A percentile compares a stretch with the other conserved stretches of the same genome.
phyloP scores from a whole-genome alignment of 2,113 vertebrate species.

The Amphilophus citrinellus region DNA sequence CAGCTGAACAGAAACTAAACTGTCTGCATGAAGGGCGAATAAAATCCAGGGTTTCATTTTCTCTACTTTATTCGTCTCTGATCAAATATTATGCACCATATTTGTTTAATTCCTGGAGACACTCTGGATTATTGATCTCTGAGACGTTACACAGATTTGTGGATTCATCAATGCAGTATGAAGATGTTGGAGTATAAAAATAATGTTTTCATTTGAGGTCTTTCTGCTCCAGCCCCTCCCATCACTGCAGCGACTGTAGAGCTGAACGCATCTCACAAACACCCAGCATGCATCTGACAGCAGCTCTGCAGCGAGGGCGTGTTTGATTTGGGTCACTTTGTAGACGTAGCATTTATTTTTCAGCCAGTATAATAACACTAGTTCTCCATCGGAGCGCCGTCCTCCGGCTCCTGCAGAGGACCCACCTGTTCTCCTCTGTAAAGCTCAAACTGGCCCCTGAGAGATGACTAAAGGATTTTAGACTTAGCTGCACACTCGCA shows the following conservation, averaged over 20 bases:
- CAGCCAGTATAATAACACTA: background rate
- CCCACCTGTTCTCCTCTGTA: background rate
- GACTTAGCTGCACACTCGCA: background rate
- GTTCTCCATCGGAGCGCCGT: too few relatives aligned
- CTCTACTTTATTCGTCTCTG: too few relatives aligned
- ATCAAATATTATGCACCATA: too few relatives aligned
- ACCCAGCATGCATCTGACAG: slow-evolving; percentile 5
- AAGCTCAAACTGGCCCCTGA: background rate
- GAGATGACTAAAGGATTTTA: background rate
- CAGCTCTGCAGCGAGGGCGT: background rate
- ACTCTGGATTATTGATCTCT: background rate
- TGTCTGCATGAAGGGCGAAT: too few relatives aligned
- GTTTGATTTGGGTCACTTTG: background rate
- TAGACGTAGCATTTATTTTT: background rate
- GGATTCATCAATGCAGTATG: background rate
- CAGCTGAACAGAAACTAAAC: background rate
- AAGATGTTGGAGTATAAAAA: background rate
- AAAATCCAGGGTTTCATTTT: too few relatives aligned
- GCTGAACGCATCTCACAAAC: background rate
- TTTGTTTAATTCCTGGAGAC: too few relatives aligned
- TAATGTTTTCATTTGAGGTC: background rate
- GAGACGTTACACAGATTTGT: background rate
- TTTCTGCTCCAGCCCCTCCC: background rate
- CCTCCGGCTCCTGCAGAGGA: background rate
- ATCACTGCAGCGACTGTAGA: too few relatives aligned